Base-by-base conservation (phyloP, 2,797 vertebrate genomes). In the Salmo trutta region DNA sequence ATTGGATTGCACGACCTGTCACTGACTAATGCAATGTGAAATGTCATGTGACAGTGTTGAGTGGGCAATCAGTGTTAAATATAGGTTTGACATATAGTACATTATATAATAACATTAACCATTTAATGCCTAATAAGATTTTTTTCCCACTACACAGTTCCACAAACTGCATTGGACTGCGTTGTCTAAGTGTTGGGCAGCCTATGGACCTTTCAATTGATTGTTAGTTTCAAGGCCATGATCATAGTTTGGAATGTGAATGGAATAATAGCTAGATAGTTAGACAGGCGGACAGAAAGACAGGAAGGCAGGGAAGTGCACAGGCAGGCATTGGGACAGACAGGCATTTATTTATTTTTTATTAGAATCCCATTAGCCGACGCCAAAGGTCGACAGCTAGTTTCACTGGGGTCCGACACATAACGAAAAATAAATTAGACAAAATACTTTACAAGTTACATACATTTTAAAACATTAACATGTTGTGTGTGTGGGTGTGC, bases 21-120 rank as follows among this genome's bases (percentile, higher is more conserved):
- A 67, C 65, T 67, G 29, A 31, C 29, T 67, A 14, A 71, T 71
- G 69, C 41, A 41, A n/a, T 71, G n/a, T n/a, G 69, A 71, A 21
- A 68, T 68, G 64, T 33, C 27, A 7, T 36, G 66, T 33, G 66
- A 68, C 16, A 68, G 66, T 36, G 29, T 68, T 68, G 31, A 68
- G 29, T 68, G 66, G 29, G 31, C 16, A 29, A 67, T 67, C 24
- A 67, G 65, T 67, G 65, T 67, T 16, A 24, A 67, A 67, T 33
- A 17, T 29, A 67, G 15, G 5, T 31, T 67, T 29, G 65, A 67
- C 4, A 67, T 66, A 66, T 67, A 17, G 24, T 67, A 31, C 59
- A 17, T 67, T 67, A 17, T 17, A 67, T 31, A 67, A 33, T 67
- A 15, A 31, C 29, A 29, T 29, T 5, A 67, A 29, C 65, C 65